A percentile compares a stretch with the other conserved stretches of the same genome.
These are phyloP conservation scores for Andricus quercusramuli DNA, from an alignment of 2,888 invertebrate species.

Conservation along the genomic window DNA sequence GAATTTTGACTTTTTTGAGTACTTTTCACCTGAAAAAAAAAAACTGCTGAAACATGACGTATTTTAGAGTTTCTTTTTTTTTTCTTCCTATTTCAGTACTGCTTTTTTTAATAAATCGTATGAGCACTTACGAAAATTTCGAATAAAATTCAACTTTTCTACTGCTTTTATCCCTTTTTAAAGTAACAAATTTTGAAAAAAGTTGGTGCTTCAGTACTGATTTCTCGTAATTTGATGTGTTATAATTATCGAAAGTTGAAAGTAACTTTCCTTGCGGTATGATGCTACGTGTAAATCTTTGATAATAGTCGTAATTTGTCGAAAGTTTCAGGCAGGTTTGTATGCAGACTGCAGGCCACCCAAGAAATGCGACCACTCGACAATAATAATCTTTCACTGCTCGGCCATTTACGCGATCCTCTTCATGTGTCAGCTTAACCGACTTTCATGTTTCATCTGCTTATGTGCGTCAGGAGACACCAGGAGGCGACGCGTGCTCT, in stretches of 20 bases:
- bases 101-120: no score
- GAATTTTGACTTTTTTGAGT: no score
- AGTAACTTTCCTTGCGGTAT: not conserved
- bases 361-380: slow-evolving; percentile 51
- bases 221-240: not conserved
- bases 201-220: no score
- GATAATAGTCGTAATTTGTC: slow-evolving; percentile 3
- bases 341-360: slow-evolving; percentile 47
- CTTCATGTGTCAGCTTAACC: slow-evolving; percentile 60
- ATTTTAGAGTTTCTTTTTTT: no score
- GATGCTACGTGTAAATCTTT: not conserved
- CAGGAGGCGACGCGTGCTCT: slow-evolving; percentile 30
- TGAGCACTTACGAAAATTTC: no score
- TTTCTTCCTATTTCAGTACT: no score
- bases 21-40: no score
- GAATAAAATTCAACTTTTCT: no score
- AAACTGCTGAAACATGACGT: no score
- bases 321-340: not conserved
- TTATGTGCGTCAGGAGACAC: slow-evolving; percentile 55
- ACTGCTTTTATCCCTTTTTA: no score
- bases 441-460: slow-evolving; percentile 71
- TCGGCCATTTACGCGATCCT: slow-evolving; percentile 50
- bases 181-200: no score
- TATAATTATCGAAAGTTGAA: not conserved
- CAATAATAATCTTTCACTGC: slow-evolving; percentile 53